Evolutionary conservation across 1,140 invertebrate genomes (phyloP).

Genomic region (Sitodiplosis mosellana): DNA sequence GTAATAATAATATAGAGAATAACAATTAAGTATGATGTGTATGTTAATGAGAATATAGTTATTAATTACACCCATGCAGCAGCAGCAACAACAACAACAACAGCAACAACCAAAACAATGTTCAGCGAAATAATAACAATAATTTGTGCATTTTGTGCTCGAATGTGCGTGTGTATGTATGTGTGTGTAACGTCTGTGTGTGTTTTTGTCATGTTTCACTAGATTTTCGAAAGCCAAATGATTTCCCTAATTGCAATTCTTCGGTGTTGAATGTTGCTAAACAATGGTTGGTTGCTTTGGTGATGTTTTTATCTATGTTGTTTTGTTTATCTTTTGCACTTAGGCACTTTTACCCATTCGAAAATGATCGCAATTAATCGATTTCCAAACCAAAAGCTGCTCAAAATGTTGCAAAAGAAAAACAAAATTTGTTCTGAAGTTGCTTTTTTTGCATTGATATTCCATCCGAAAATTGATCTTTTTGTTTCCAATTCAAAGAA

Average conservation of each 20-base stretch:
- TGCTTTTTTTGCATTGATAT: conserved; percentile 10
- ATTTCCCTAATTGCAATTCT: background rate
- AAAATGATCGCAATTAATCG: no score
- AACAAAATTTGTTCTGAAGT: no score
- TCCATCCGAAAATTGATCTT: conserved; percentile 5
- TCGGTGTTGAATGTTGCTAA: background rate
- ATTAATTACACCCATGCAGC: no score
- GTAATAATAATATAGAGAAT: no score
- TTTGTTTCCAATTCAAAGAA: conserved; percentile 5
- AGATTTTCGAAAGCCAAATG: no score
- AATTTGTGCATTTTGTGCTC: background rate
- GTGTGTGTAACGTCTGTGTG: background rate
- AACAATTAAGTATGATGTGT: no score
- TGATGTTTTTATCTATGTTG: conserved; percentile 2
- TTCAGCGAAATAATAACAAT: background rate
- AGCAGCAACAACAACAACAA: conserved; percentile 3
- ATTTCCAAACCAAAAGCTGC: no score
- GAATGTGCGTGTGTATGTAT: conserved; percentile 1
- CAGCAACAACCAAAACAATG: background rate
- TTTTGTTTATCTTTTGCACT: no score
- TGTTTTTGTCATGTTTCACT: no score
- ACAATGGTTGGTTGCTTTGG: background rate
- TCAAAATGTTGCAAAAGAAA: no score
- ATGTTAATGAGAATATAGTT: no score
- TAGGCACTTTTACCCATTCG: no score